A percentile compares a stretch with the other conserved stretches of the same genome.
These are phyloP conservation scores for Cuculus canorus DNA, from an alignment of 2,797 vertebrate genomes.

Conservation along the genomic window DNA sequence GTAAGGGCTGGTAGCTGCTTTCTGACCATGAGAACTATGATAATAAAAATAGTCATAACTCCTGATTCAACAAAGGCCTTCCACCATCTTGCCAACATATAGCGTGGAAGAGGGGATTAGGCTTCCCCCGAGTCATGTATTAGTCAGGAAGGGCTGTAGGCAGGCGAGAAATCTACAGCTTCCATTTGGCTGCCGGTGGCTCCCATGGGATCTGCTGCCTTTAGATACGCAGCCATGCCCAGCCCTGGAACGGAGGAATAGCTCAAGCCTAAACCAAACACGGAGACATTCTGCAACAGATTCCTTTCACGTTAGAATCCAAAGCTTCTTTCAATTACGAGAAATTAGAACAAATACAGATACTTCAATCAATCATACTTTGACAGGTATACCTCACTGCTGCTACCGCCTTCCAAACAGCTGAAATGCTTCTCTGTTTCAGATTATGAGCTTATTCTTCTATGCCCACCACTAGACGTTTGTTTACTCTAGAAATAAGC, in stretches of 20 bases:
- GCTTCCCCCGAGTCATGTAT: background rate
- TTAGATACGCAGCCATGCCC: background rate
- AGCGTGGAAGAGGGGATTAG: background rate
- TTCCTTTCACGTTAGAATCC: background rate
- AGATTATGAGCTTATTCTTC: background rate
- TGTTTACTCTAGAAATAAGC: background rate
- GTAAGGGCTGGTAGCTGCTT: background rate
- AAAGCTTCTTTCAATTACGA: fast-evolving
- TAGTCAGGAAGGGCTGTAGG: background rate
- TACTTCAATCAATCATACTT: background rate
- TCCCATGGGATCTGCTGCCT: background rate
- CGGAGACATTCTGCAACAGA: background rate
- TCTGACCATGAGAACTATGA: background rate
- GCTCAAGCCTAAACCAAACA: background rate
- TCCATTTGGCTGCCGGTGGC: background rate
- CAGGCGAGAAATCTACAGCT: background rate
- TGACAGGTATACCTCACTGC: background rate
- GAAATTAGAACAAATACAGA: background rate
- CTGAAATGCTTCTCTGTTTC: background rate
- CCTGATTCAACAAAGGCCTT: background rate
- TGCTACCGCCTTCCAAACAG: background rate
- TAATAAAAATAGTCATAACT: background rate
- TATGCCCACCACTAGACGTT: background rate
- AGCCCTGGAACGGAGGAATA: background rate
- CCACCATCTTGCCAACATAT: background rate